These are phyloP conservation scores for Chrosomus eos DNA, from an alignment of 2,797 vertebrate species.

Conservation along the genomic window DNA sequence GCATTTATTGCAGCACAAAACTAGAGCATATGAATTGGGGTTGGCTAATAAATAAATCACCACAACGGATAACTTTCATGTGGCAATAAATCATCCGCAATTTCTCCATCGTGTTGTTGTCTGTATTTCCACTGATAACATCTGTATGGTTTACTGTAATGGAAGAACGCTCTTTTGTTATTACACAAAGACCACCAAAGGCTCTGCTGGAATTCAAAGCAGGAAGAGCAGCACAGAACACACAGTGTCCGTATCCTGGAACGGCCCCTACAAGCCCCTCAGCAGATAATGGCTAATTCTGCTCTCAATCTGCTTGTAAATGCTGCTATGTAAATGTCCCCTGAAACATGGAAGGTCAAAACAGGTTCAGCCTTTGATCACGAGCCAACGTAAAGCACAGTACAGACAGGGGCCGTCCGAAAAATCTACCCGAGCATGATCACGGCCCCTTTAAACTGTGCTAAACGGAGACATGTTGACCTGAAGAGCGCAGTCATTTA, in stretches of 20 bases:
- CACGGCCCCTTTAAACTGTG: constrained; percentile 26
- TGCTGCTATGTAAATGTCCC: constrained; percentile 26
- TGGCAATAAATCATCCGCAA: neutral
- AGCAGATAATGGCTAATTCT: constrained; percentile 42
- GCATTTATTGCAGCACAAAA: neutral
- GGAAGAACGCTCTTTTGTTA: constrained; percentile 29
- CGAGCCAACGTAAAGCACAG: constrained; percentile 25
- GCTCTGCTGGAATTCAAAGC: constrained; percentile 17
- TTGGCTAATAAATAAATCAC: constrained; percentile 8
- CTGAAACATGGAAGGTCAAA: constrained; percentile 32
- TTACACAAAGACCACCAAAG: constrained; percentile 40
- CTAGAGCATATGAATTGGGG: neutral
- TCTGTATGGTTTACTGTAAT: constrained; percentile 16
- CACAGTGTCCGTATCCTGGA: constrained; percentile 43
- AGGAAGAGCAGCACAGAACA: constrained; percentile 30
- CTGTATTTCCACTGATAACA: constrained; percentile 16
- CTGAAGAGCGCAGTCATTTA: constrained; percentile 30
- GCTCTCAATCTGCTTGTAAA: constrained; percentile 32
- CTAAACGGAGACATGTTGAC: constrained; percentile 33
- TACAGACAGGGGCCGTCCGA: constrained; percentile 21
- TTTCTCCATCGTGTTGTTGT: neutral
- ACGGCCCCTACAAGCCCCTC: constrained; percentile 17
- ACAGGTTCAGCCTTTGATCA: constrained; percentile 50
- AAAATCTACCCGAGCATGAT: constrained; percentile 21
- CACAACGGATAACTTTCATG: neutral